phyloP scores from a whole-genome alignment of 2,888 invertebrate species.

The Spilarctia lutea region DNA sequence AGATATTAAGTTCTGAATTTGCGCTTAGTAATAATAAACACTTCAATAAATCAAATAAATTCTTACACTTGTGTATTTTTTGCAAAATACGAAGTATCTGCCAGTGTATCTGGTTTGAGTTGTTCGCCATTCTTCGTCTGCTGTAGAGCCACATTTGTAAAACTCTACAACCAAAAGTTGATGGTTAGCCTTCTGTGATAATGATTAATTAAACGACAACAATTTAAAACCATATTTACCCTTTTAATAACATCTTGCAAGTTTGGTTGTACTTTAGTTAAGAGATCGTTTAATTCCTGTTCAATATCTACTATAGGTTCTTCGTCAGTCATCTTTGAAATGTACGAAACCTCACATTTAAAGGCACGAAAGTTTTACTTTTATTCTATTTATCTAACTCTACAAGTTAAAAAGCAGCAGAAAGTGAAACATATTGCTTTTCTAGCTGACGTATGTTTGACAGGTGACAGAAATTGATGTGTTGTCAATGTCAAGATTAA shows the following conservation, averaged over 20 bases:
- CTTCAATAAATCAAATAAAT: background rate
- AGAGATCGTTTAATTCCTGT: conserved; percentile 79
- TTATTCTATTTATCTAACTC: conserved; percentile 27
- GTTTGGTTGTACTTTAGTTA: conserved; percentile 84
- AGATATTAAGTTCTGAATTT: background rate
- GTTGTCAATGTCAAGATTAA: conserved; percentile 39
- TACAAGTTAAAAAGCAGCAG: conserved; percentile 30
- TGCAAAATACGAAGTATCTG: conserved; percentile 84
- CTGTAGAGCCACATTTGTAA: conserved; percentile 86
- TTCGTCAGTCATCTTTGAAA: conserved; percentile 72
- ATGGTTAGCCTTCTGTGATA: conserved; percentile 11
- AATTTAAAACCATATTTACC: conserved; percentile 73
- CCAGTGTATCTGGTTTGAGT: conserved; percentile 76
- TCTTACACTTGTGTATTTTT: conserved; percentile 87
- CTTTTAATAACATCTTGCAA: conserved; percentile 87
- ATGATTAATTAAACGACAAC: background rate
- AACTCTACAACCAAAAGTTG: conserved; percentile 76
- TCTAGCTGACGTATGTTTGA: conserved; percentile 31
- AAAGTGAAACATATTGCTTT: conserved; percentile 47
- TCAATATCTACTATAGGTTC: conserved; percentile 79
- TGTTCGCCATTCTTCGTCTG: conserved; percentile 82
- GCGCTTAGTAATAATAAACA: background rate
- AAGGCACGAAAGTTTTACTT: conserved; percentile 34
- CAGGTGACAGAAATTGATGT: conserved; percentile 52
- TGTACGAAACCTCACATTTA: conserved; percentile 57